phyloP scores from a whole-genome alignment of 2,113 vertebrate genomes.

The Nicator chloris region DNA sequence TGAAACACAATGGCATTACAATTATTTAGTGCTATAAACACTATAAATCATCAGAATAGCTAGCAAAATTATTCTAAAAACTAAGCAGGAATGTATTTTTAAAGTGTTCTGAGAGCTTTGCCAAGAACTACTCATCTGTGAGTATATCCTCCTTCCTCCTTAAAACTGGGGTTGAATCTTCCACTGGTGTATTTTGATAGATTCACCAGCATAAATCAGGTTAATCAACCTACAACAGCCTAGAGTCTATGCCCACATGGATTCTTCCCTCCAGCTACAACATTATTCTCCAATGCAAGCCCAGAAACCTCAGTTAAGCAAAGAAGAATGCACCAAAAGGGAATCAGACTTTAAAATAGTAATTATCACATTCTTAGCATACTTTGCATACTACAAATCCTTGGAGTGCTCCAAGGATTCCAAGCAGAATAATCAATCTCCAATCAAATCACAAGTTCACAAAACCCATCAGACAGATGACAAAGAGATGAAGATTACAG shows the following conservation, averaged over 20 bases:
- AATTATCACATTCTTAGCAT: background rate
- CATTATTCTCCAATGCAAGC: background rate
- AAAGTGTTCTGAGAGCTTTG: background rate
- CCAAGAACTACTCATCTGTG: background rate
- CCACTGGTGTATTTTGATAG: background rate
- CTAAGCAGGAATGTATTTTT: background rate
- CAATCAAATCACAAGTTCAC: background rate
- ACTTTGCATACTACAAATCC: background rate
- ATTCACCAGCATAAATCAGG: background rate
- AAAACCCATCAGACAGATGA: background rate
- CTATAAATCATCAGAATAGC: background rate
- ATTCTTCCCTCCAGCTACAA: background rate
- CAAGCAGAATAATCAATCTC: background rate
- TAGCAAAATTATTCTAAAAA: constrained; percentile 21
- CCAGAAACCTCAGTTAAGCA: background rate
- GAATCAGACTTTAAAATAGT: background rate
- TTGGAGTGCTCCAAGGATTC: background rate
- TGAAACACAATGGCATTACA: constrained; percentile 26
- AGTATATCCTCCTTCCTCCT: background rate
- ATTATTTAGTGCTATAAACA: constrained; percentile 45
- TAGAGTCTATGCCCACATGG: background rate
- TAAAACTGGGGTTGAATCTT: background rate
- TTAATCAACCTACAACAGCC: background rate
- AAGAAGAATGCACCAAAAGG: background rate
- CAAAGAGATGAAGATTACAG: background rate